A percentile compares a stretch with the other conserved stretches of the same genome.
Conservation (phyloP, 2,113 vertebrate species). For the Girardinichthys multiradiatus region DNA sequence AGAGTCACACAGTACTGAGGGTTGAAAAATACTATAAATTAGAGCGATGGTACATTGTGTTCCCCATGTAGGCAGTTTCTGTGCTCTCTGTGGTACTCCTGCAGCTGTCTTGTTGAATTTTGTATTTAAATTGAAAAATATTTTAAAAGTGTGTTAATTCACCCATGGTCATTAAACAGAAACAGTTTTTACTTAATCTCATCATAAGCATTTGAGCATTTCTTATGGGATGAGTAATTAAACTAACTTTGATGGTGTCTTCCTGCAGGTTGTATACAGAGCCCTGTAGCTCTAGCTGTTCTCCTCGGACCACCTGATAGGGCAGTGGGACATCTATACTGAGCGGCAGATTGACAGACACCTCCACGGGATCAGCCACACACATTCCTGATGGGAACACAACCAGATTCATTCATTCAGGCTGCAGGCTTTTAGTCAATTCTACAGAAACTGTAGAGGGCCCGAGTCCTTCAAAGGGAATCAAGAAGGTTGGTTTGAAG, state of each 20-base stretch:
- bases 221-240: conserved; percentile 13
- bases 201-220: too few relatives aligned
- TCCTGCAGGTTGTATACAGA: conserved; percentile 87
- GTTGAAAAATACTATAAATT: neutral
- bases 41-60: neutral
- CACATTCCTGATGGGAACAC: conserved; percentile 84
- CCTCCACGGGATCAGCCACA: conserved; percentile 80
- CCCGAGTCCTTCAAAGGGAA: too few relatives aligned
- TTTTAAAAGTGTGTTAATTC: too few relatives aligned
- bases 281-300: conserved; percentile 88
- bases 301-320: conserved; percentile 92
- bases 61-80: too few relatives aligned
- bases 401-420: neutral
- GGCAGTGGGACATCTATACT: conserved; percentile 88
- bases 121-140: too few relatives aligned
- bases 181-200: neutral
- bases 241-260: conserved; percentile 39
- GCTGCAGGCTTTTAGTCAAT: neutral
- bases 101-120: too few relatives aligned
- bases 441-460: too few relatives aligned
- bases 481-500: neutral
- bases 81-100: too few relatives aligned
- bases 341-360: conserved; percentile 81
- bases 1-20: conserved; percentile 86
- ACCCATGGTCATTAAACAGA: neutral